Conservation (phyloP, 2,888 invertebrate genomes). For the Aphodius granarius region DNA sequence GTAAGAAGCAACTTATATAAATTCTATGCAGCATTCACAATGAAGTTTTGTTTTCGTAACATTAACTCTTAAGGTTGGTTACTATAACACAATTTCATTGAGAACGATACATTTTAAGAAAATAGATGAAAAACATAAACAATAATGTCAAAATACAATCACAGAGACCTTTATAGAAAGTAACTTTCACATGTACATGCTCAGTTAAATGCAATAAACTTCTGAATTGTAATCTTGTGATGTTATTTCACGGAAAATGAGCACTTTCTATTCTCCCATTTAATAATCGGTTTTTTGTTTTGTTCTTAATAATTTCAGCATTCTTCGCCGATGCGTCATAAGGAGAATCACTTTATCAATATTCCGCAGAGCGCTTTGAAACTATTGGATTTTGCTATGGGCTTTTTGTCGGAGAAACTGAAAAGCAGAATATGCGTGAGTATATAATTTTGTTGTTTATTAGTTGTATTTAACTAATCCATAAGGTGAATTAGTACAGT, state of each 20-base stretch:
- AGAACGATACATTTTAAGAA: too few relatives aligned
- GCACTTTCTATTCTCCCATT: not conserved
- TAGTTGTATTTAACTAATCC: too few relatives aligned
- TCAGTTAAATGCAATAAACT: not conserved
- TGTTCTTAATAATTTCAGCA: constrained; percentile 60
- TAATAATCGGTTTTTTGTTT: not conserved
- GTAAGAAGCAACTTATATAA: constrained; percentile 47
- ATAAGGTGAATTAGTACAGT: too few relatives aligned
- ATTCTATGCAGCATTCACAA: not conserved
- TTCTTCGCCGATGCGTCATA: constrained; percentile 89
- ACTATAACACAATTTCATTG: too few relatives aligned
- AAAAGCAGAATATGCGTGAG: constrained; percentile 78
- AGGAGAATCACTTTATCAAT: constrained; percentile 84
- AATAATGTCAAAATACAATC: not conserved
- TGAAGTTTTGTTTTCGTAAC: too few relatives aligned
- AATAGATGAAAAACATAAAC: not conserved
- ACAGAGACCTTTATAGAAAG: not conserved
- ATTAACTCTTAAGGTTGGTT: too few relatives aligned
- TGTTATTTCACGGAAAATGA: not conserved
- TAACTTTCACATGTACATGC: not conserved
- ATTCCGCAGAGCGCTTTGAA: constrained; percentile 80
- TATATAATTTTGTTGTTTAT: too few relatives aligned
- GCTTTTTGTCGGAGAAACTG: constrained; percentile 81
- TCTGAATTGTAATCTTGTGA: not conserved
- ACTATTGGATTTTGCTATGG: constrained; percentile 80